Evolutionary conservation across 1,140 invertebrate species (phyloP).

Genomic region (Cydia amplana): DNA sequence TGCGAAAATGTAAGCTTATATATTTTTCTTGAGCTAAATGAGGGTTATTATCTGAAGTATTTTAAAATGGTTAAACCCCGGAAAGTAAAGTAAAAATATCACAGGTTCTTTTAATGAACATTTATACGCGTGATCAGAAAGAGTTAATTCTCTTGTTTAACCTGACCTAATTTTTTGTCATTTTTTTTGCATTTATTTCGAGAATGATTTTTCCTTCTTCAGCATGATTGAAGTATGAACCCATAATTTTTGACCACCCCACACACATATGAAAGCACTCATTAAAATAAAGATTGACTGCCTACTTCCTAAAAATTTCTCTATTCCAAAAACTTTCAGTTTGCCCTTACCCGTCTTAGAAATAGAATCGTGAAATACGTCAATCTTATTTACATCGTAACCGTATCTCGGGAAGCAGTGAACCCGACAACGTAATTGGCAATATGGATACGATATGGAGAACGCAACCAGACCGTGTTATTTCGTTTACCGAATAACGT

Average conservation of each 20-base stretch:
- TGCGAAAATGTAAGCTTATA: slow-evolving; percentile 16
- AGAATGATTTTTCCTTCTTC: no score
- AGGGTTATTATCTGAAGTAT: neutral
- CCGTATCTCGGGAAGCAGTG: neutral
- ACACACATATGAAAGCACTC: no score
- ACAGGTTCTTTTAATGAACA: neutral
- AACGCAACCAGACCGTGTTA: neutral
- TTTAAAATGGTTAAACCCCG: neutral
- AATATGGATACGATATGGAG: slow-evolving; percentile 2
- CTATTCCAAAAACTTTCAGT: no score
- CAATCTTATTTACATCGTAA: neutral
- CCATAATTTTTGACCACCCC: no score
- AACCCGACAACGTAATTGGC: neutral
- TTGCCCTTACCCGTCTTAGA: neutral
- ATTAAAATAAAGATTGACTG: no score
- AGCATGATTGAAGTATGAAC: no score
- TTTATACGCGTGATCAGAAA: no score
- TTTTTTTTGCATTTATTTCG: no score
- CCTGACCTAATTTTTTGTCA: no score
- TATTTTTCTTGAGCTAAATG: neutral
- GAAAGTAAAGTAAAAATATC: no score
- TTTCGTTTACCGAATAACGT: neutral
- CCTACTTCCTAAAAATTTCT: no score
- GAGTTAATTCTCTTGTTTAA: no score
- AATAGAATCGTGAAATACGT: neutral